Percentiles rank a stretch among this genome's conserved stretches.
Conservation (phyloP, 2,888 invertebrate genomes). For the Eudemis profundana region DNA sequence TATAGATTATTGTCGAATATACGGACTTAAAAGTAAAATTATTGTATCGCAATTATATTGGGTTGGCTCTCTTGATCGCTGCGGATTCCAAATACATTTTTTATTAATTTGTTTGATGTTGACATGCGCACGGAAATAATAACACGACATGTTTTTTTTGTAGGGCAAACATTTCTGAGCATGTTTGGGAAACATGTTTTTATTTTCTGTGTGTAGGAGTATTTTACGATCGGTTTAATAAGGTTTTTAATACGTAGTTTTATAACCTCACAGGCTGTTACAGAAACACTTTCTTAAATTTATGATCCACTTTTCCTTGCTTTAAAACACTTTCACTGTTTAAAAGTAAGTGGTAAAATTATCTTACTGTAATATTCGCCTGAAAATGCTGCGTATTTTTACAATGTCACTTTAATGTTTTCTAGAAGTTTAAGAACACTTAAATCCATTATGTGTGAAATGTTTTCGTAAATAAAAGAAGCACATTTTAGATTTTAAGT, state of each 20-base stretch:
- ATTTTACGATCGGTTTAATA: conserved; percentile 35
- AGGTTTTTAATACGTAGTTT: conserved; percentile 66
- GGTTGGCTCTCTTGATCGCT: too few relatives aligned
- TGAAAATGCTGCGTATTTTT: conserved; percentile 13
- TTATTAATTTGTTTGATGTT: too few relatives aligned
- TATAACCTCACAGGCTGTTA: conserved; percentile 70
- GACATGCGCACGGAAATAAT: too few relatives aligned
- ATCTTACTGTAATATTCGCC: not conserved
- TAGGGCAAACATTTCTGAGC: not conserved
- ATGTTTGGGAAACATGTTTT: not conserved
- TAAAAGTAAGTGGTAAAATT: not conserved
- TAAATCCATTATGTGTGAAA: not conserved
- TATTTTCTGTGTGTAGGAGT: not conserved
- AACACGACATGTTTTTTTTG: too few relatives aligned
- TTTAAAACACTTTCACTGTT: conserved; percentile 18
- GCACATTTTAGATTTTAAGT: too few relatives aligned
- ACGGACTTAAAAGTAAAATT: too few relatives aligned
- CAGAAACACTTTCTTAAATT: conserved; percentile 56
- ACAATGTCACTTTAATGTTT: conserved; percentile 25
- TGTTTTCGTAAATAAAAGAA: too few relatives aligned
- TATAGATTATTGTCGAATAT: too few relatives aligned
- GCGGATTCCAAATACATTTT: too few relatives aligned
- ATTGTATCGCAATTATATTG: too few relatives aligned
- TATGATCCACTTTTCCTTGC: conserved; percentile 55
- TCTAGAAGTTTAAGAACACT: not conserved